phyloP scores from a whole-genome alignment of 2,797 vertebrate species.

The Smutsia temminckii region DNA sequence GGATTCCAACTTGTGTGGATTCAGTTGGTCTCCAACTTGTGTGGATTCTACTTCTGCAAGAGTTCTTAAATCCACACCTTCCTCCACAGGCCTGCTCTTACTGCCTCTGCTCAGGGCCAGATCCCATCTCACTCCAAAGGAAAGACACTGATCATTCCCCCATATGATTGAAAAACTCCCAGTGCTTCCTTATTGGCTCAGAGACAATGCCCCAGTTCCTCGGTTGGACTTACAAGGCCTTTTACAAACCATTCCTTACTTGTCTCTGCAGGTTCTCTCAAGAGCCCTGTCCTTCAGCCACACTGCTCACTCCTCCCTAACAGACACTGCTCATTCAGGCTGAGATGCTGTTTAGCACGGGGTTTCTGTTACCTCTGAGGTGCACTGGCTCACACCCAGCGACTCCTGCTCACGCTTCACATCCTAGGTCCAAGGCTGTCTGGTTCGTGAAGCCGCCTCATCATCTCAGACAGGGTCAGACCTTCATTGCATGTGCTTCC shows the following conservation, averaged over 20 bases:
- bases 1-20: neutral
- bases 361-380: neutral
- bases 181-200: neutral
- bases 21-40: neutral
- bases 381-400: neutral
- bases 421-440: neutral
- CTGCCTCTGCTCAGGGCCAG: neutral
- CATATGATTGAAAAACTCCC: neutral
- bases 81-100: neutral
- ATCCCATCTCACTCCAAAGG: neutral
- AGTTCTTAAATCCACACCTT: neutral
- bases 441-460: neutral
- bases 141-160: neutral
- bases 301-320: neutral
- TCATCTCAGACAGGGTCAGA: neutral
- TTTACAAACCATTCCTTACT: neutral
- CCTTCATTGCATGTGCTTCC: neutral
- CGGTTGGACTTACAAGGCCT: neutral
- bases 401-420: neutral
- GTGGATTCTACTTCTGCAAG: neutral
- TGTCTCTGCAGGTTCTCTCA: neutral
- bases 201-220: neutral
- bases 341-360: neutral
- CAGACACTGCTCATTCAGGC: neutral
- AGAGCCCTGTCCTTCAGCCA: neutral